These are phyloP conservation scores for Artemia sinica DNA, from an alignment of 2,888 invertebrate genomes.

Conservation along the genomic window DNA sequence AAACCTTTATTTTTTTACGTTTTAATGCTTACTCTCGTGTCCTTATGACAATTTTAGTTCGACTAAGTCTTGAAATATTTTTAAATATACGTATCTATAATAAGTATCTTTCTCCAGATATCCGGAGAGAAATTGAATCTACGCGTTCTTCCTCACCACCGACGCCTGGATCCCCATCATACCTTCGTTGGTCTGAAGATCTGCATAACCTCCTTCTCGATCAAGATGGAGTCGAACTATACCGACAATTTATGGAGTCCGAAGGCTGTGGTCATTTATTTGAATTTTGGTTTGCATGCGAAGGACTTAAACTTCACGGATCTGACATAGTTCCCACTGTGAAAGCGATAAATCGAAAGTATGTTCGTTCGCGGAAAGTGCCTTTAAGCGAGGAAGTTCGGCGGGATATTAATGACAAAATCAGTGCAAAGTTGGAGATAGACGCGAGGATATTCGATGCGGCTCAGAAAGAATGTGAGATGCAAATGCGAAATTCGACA, in stretches of 20 bases:
- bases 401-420: slow-evolving; percentile 52
- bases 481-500: slow-evolving; percentile 63
- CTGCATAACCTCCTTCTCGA: slow-evolving; percentile 68
- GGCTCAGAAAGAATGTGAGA: slow-evolving; percentile 63
- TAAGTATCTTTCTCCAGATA: background rate
- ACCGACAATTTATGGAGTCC: slow-evolving; percentile 39
- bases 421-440: slow-evolving; percentile 42
- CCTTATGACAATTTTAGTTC: no score
- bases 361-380: slow-evolving; percentile 57
- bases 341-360: slow-evolving; percentile 41
- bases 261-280: slow-evolving; percentile 46
- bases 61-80: no score
- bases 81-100: no score
- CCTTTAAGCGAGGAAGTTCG: slow-evolving; percentile 64
- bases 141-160: slow-evolving; percentile 31
- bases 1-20: no score
- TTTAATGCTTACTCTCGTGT: no score
- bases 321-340: slow-evolving; percentile 53
- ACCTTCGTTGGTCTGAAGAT: slow-evolving; percentile 73
- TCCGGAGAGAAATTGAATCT: background rate
- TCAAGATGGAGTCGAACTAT: slow-evolving; percentile 70
- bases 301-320: slow-evolving; percentile 46
- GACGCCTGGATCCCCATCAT: slow-evolving; percentile 42
- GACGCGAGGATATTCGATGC: slow-evolving; percentile 67
- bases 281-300: slow-evolving; percentile 85